Conservation (phyloP, 1,140 invertebrate genomes). For the Drosophila micromelanica region DNA sequence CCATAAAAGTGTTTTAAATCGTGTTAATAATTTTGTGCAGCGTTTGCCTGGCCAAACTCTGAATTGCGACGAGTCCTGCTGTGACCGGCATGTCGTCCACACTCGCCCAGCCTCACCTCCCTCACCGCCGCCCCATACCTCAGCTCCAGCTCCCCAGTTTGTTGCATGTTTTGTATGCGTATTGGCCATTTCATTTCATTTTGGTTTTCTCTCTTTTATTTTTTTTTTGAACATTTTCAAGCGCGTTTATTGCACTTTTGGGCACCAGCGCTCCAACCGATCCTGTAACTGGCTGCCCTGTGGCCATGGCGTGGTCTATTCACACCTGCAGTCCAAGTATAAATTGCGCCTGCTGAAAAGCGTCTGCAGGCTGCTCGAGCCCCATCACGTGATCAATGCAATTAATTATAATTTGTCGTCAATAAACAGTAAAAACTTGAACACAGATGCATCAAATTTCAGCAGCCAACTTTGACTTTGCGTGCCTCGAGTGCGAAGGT, state of each 20-base stretch:
- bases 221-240: constrained; percentile 5
- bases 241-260: constrained; percentile 49
- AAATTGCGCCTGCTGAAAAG: constrained; percentile 79
- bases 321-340: constrained; percentile 71
- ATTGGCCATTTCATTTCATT: neutral
- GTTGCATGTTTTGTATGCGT: constrained; percentile 25
- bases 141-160: neutral
- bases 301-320: constrained; percentile 61
- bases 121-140: neutral
- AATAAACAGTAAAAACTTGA: constrained; percentile 54
- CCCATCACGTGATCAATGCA: constrained; percentile 79
- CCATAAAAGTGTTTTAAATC: constrained; percentile 84
- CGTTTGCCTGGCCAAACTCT: constrained; percentile 63
- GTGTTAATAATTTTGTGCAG: constrained; percentile 84
- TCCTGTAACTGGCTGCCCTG: constrained; percentile 24
- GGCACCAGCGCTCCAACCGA: constrained; percentile 5
- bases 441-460: constrained; percentile 35
- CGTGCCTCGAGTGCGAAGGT: constrained; percentile 16
- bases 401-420: constrained; percentile 84
- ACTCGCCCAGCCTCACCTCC: constrained; percentile 33
- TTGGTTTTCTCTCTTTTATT: constrained; percentile 10
- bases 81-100: constrained; percentile 73
- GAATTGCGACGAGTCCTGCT: constrained; percentile 79
- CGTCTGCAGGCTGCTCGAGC: constrained; percentile 75
- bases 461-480: constrained; percentile 16